These are phyloP conservation scores for Mactra quadrangularis DNA, from an alignment of 1,140 invertebrate species.

Conservation along the genomic window DNA sequence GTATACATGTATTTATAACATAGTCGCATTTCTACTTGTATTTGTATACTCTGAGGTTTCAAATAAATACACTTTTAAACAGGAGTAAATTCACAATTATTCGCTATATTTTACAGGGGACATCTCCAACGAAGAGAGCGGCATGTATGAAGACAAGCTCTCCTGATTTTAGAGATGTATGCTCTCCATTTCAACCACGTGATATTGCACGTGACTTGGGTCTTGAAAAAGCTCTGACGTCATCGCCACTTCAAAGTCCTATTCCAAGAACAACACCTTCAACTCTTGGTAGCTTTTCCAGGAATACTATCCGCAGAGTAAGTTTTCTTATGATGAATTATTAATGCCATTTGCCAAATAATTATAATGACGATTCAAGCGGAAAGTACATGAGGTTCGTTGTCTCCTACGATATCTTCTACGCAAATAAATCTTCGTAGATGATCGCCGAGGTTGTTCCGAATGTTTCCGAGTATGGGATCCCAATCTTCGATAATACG, in stretches of 20 bases:
- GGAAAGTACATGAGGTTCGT: no score
- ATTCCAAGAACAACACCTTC: neutral
- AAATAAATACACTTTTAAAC: neutral
- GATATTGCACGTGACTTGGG: neutral
- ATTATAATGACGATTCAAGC: no score
- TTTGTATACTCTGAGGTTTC: neutral
- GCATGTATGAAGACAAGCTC: neutral
- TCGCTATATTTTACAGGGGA: neutral
- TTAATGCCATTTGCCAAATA: no score
- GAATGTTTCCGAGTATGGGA: no score
- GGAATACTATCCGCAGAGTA: neutral
- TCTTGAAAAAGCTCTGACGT: neutral
- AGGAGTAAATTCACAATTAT: neutral
- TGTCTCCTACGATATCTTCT: no score
- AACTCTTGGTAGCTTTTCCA: neutral
- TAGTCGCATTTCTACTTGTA: neutral
- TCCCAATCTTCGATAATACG: no score
- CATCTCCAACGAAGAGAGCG: neutral
- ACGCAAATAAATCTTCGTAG: no score
- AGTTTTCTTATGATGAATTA: no score
- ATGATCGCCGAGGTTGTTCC: no score
- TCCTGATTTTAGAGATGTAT: no score
- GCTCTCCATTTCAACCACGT: neutral
- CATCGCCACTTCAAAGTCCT: slow-evolving; percentile 5
- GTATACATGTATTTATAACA: no score